phyloP scores from a whole-genome alignment of 2,113 vertebrate species.

The Saiga tatarica region DNA sequence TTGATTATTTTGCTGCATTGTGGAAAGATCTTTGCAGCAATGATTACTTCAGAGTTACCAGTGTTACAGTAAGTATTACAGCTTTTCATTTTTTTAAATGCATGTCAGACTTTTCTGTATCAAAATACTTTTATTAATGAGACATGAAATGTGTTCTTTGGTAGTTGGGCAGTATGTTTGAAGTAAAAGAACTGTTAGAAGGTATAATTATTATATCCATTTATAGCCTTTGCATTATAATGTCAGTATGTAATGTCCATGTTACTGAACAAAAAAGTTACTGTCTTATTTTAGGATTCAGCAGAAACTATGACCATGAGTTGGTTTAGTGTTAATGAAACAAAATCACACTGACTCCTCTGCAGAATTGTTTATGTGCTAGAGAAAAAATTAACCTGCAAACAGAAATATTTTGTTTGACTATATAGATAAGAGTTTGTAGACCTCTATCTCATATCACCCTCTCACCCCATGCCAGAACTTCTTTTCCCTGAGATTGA shows the following conservation, averaged over 20 bases:
- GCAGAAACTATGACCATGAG: not conserved
- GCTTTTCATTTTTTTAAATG: not conserved
- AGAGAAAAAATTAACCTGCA: not conserved
- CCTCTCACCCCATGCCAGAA: not conserved
- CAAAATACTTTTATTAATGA: not conserved
- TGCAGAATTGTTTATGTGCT: not conserved
- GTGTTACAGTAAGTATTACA: conserved; percentile 93
- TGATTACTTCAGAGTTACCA: conserved; percentile 98
- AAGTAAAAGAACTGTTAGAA: not conserved
- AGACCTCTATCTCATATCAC: not conserved
- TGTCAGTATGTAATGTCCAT: not conserved
- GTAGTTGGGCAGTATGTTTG: not conserved
- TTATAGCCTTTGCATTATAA: not conserved
- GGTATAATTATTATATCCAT: not conserved
- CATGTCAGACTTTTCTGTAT: not conserved
- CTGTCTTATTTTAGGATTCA: not conserved
- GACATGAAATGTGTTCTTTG: not conserved
- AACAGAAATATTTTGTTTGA: not conserved
- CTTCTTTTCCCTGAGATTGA: not conserved
- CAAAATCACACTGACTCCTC: not conserved
- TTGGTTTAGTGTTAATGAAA: not conserved
- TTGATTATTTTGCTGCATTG: conserved; percentile 76
- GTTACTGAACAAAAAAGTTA: not conserved
- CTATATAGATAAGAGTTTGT: not conserved
- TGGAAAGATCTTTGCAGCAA: conserved; percentile 82